These are phyloP conservation scores for Amniataba percoides DNA, from an alignment of 2,797 vertebrate genomes.

Conservation along the genomic window DNA sequence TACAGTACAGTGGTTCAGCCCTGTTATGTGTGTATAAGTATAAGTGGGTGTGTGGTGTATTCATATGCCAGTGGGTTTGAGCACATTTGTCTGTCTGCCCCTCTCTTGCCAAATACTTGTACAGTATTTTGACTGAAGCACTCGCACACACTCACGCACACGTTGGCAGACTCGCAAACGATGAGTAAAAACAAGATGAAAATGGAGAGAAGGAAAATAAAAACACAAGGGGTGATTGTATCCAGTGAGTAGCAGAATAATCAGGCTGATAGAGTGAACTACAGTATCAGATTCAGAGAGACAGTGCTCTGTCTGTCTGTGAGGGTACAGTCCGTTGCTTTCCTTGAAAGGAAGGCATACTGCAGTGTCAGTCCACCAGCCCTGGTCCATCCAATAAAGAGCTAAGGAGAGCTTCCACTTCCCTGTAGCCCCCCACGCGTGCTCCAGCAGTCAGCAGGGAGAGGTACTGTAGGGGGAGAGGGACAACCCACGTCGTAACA, in stretches of 20 bases:
- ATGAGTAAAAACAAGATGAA: constrained; percentile 35
- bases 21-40: constrained; percentile 66
- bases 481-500: constrained; percentile 23
- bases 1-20: constrained; percentile 70
- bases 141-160: constrained; percentile 29
- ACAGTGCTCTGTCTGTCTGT: constrained; percentile 60
- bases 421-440: constrained; percentile 54
- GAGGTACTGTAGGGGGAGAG: constrained; percentile 39
- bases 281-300: constrained; percentile 69
- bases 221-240: constrained; percentile 54
- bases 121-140: constrained; percentile 55
- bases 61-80: constrained; percentile 67
- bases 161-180: constrained; percentile 39
- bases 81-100: constrained; percentile 62
- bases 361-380: constrained; percentile 68
- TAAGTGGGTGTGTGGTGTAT: constrained; percentile 67
- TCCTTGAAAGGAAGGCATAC: constrained; percentile 68
- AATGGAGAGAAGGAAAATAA: constrained; percentile 10
- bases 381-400: constrained; percentile 72
- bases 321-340: constrained; percentile 58
- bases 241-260: constrained; percentile 69
- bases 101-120: constrained; percentile 51
- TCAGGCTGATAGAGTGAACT: constrained; percentile 69
- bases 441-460: constrained; percentile 67
- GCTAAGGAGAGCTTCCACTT: constrained; percentile 58